A percentile compares a stretch with the other conserved stretches of the same genome.
These are phyloP conservation scores for Drosophila robusta DNA, from an alignment of 2,888 invertebrate genomes.

Conservation along the genomic window DNA sequence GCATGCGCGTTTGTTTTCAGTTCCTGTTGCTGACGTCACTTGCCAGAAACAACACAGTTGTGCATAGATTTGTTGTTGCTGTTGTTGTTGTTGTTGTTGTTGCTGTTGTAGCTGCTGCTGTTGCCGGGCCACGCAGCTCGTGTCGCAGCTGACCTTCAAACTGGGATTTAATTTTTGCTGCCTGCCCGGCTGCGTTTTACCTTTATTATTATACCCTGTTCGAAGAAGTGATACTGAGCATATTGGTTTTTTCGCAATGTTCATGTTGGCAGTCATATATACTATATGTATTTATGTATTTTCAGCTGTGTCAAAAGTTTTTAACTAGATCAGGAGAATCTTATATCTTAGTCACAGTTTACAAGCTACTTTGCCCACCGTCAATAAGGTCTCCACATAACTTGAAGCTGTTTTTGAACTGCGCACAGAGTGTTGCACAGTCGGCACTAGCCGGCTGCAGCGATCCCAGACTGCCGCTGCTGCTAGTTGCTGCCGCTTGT, in stretches of 20 bases:
- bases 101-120: conserved; percentile 43
- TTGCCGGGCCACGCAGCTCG: conserved; percentile 76
- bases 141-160: conserved; percentile 79
- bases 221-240: neutral
- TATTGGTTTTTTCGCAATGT: neutral
- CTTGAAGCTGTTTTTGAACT: too few species aligned
- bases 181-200: conserved; percentile 64
- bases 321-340: too few species aligned
- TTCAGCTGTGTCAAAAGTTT: too few species aligned
- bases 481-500: conserved; percentile 30
- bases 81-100: conserved; percentile 12
- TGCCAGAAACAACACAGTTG: conserved; percentile 48
- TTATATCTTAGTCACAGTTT: too few species aligned
- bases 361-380: too few species aligned
- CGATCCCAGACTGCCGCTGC: conserved; percentile 8
- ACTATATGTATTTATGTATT: too few species aligned
- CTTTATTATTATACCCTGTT: conserved; percentile 26
- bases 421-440: neutral
- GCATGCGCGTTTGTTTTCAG: conserved; percentile 66
- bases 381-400: too few species aligned
- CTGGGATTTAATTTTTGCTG: conserved; percentile 75
- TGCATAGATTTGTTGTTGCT: conserved; percentile 46
- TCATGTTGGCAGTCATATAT: too few species aligned
- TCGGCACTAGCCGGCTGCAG: neutral
- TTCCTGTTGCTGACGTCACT: conserved; percentile 79